Conservation (phyloP, 23 tunicate genomes). For the Trididemnum clinides region DNA sequence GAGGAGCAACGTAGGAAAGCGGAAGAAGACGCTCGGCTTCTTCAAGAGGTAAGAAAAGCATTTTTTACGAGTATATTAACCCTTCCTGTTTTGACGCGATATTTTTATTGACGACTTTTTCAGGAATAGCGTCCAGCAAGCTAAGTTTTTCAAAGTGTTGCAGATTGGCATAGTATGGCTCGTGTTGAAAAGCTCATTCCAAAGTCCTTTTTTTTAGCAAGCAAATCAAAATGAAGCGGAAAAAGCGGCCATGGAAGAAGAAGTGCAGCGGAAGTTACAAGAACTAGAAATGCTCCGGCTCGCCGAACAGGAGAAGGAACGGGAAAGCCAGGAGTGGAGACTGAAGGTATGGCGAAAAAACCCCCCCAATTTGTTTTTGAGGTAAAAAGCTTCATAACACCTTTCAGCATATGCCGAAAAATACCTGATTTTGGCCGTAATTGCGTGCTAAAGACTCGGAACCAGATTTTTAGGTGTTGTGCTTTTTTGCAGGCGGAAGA, state of each 20-base stretch:
- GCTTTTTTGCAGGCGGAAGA: slow-evolving; percentile 51
- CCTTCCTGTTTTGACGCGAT: no score
- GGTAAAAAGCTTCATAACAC: no score
- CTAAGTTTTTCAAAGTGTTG: background rate
- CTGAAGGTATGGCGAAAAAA: slow-evolving; percentile 35
- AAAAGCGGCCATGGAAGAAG: slow-evolving; percentile 74
- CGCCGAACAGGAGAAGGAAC: slow-evolving; percentile 68
- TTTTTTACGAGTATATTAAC: no score
- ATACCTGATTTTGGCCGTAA: no score
- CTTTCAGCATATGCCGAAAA: no score
- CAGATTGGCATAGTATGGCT: no score
- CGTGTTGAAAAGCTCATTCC: no score
- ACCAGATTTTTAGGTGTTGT: no score
- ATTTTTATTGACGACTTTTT: background rate
- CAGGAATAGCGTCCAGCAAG: background rate
- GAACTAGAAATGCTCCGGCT: slow-evolving; percentile 60
- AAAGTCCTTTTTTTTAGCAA: slow-evolving; percentile 11
- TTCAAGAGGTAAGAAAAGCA: slow-evolving; percentile 49
- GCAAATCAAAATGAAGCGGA: slow-evolving; percentile 38
- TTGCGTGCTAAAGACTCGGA: no score
- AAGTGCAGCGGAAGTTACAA: slow-evolving; percentile 52
- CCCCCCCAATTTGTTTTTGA: no score
- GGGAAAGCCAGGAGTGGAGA: slow-evolving; percentile 65
- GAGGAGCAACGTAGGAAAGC: slow-evolving; percentile 61
- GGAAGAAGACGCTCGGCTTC: slow-evolving; percentile 62